phyloP scores from a whole-genome alignment of 1,140 invertebrate genomes.

The Branchinecta lindahli region DNA sequence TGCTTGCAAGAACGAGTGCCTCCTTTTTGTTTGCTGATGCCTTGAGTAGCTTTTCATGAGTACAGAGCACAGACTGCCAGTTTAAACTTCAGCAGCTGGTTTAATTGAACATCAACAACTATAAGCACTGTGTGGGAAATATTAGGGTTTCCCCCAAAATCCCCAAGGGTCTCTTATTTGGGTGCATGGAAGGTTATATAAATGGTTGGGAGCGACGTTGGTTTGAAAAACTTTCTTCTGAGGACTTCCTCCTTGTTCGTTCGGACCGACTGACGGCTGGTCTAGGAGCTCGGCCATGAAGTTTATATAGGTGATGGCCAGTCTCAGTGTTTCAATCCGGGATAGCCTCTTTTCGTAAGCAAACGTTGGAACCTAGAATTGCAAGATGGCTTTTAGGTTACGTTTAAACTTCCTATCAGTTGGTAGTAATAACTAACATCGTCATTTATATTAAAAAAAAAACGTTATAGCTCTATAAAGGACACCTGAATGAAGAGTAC shows the following conservation, averaged over 20 bases:
- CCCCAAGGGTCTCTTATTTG: neutral
- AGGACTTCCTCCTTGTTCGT: neutral
- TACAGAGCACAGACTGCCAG: no score
- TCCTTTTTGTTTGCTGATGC: no score
- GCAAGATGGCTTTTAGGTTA: neutral
- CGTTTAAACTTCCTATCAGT: no score
- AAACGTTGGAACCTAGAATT: slow-evolving; percentile 76
- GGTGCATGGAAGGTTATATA: neutral
- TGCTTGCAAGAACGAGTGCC: no score
- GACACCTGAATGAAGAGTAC: no score
- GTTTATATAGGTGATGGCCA: slow-evolving; percentile 96
- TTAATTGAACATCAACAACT: no score
- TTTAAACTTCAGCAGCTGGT: no score
- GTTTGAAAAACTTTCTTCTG: neutral
- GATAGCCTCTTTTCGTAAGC: slow-evolving; percentile 96
- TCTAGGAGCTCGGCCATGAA: slow-evolving; percentile 80
- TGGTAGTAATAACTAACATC: neutral
- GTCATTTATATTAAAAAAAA: neutral
- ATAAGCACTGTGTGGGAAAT: no score
- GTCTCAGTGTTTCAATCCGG: slow-evolving; percentile 86
- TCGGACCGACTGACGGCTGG: neutral
- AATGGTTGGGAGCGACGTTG: neutral
- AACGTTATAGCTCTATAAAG: neutral
- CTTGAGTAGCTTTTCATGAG: no score
- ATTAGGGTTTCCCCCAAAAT: neutral